Conservation (phyloP, 1,140 invertebrate species). For the Charaxes varanes region DNA sequence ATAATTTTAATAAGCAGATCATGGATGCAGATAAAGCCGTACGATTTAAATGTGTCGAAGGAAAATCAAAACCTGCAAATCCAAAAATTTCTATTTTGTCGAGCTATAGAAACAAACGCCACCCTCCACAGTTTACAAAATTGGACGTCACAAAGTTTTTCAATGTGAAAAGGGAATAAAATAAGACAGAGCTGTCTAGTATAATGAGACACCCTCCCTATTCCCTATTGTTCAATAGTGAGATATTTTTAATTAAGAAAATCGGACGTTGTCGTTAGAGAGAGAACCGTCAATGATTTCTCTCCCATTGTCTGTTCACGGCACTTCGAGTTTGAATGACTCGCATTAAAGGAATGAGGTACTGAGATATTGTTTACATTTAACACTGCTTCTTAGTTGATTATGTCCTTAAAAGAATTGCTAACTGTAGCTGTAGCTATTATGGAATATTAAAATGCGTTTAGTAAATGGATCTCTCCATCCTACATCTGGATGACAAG, state of each 20-base stretch:
- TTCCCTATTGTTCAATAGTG: slow-evolving; percentile 31
- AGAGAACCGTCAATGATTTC: slow-evolving; percentile 36
- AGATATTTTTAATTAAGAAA: slow-evolving; percentile 65
- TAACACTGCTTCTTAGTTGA: slow-evolving; percentile 30
- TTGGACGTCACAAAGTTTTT: no score
- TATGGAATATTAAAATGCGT: no score
- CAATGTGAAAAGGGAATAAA: slow-evolving; percentile 2
- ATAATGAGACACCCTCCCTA: slow-evolving; percentile 10
- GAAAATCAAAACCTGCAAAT: no score
- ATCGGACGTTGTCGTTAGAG: slow-evolving; percentile 43
- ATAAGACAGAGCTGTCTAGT: slow-evolving; percentile 11
- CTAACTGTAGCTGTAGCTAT: no score
- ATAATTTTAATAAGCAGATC: no score
- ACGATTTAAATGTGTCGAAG: no score
- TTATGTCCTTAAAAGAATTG: slow-evolving; percentile 26
- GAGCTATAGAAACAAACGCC: no score
- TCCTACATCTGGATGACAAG: no score
- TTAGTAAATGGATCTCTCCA: no score
- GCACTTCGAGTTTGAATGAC: slow-evolving; percentile 12
- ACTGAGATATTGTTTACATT: slow-evolving; percentile 18
- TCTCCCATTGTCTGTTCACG: slow-evolving; percentile 23
- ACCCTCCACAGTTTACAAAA: no score
- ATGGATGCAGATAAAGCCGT: no score
- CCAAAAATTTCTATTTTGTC: no score
- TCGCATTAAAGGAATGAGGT: slow-evolving; percentile 42